Percentiles rank a stretch among this genome's conserved stretches.
These are phyloP conservation scores for Galleria mellonella DNA, from an alignment of 1,140 invertebrate genomes.

Conservation along the genomic window DNA sequence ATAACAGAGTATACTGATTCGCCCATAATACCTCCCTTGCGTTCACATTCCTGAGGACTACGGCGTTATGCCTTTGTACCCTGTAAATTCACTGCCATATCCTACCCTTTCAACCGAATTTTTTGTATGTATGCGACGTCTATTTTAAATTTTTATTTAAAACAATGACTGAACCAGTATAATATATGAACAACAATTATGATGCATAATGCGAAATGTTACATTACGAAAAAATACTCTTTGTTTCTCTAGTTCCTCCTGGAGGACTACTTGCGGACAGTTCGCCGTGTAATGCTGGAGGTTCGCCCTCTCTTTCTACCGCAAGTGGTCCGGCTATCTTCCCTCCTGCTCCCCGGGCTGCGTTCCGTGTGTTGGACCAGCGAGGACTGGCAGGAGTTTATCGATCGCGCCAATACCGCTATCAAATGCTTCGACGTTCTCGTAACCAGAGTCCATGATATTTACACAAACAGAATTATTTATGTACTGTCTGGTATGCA, in stretches of 20 bases:
- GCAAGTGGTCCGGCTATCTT: slow-evolving; percentile 87
- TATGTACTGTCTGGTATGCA: slow-evolving; percentile 91
- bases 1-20: no score
- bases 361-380: slow-evolving; percentile 87
- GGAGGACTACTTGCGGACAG: slow-evolving; percentile 82
- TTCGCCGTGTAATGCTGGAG: slow-evolving; percentile 86
- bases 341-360: slow-evolving; percentile 86
- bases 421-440: slow-evolving; percentile 90
- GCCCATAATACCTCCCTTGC: no score
- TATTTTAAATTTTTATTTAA: no score
- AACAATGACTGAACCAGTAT: no score
- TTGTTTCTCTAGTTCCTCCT: slow-evolving; percentile 79
- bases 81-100: no score
- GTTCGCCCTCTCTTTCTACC: slow-evolving; percentile 90
- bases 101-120: no score
- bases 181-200: no score
- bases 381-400: slow-evolving; percentile 83
- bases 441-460: slow-evolving; percentile 89
- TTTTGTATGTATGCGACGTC: no score
- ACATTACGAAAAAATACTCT: no score
- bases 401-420: slow-evolving; percentile 79
- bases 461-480: slow-evolving; percentile 94
- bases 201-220: no score
- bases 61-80: no score
- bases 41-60: no score